Evolutionary conservation across 2,113 vertebrate genomes (phyloP).

Genomic region (Callocephalon fimbriatum): DNA sequence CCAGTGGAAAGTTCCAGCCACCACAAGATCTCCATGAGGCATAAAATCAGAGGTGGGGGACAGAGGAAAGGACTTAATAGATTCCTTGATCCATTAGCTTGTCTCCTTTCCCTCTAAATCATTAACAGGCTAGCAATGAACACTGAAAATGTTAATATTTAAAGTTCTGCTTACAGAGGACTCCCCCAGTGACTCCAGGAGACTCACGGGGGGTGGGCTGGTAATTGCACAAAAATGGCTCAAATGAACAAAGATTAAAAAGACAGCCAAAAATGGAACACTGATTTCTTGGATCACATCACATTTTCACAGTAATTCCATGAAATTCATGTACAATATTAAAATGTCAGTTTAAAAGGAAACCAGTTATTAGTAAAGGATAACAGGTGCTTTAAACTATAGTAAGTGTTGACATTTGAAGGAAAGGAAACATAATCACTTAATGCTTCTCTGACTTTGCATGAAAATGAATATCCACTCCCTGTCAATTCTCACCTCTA

Average conservation of each 20-base stretch:
- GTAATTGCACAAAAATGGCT: neutral
- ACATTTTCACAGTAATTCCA: constrained; percentile 70
- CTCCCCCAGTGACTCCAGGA: neutral
- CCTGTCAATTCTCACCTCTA: constrained; percentile 76
- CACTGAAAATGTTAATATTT: neutral
- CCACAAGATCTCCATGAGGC: neutral
- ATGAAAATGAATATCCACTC: constrained; percentile 76
- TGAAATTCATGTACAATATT: constrained; percentile 75
- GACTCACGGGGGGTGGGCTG: neutral
- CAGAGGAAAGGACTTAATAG: neutral
- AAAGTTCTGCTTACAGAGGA: neutral
- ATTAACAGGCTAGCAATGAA: neutral
- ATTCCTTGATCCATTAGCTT: neutral
- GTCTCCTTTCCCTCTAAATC: neutral
- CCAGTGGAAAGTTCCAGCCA: neutral
- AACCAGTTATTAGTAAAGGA: constrained; percentile 80
- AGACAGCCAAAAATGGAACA: constrained; percentile 36
- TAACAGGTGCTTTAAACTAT: constrained; percentile 78
- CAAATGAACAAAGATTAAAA: neutral
- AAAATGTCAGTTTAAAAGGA: constrained; percentile 80
- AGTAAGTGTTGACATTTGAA: constrained; percentile 76
- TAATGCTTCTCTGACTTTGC: constrained; percentile 73
- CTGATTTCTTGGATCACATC: constrained; percentile 65
- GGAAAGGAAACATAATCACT: constrained; percentile 75
- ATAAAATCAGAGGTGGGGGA: neutral